Conservation (phyloP, 2,888 invertebrate genomes). For the Imbricaverruca yamaguchii region DNA sequence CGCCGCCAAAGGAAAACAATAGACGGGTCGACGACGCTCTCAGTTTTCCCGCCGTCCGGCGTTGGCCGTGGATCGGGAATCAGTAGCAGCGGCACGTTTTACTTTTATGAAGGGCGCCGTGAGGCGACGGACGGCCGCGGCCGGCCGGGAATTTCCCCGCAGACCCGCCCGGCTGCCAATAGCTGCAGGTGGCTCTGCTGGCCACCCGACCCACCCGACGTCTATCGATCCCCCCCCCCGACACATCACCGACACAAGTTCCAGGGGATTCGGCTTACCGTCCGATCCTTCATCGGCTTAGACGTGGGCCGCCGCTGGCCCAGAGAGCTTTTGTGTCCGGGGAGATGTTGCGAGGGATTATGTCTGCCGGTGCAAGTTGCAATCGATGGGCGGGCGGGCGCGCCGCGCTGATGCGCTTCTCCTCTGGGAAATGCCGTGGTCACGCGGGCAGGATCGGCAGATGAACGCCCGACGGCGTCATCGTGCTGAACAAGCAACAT, state of each 20-base stretch:
- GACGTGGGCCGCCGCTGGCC: neutral
- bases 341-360: constrained; percentile 9
- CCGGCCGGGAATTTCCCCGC: neutral
- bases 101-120: neutral
- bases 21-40: too few species aligned
- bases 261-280: constrained; percentile 8
- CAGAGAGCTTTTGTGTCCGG: neutral
- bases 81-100: neutral
- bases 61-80: neutral
- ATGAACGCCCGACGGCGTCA: too few species aligned
- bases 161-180: neutral
- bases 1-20: too few species aligned
- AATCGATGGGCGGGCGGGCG: neutral
- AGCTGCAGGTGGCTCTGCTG: neutral
- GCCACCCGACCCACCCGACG: neutral
- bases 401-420: neutral
- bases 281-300: constrained; percentile 11
- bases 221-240: neutral
- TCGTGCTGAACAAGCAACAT: too few species aligned
- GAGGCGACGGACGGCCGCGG: neutral
- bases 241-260: neutral
- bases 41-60: too few species aligned
- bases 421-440: neutral
- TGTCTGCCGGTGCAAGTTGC: neutral
- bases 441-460: neutral